Evolutionary conservation across 2,113 vertebrate species (phyloP), one percentile per base, ranked within the genome.

Genomic region (Pomatostomus ruficeps): DNA sequence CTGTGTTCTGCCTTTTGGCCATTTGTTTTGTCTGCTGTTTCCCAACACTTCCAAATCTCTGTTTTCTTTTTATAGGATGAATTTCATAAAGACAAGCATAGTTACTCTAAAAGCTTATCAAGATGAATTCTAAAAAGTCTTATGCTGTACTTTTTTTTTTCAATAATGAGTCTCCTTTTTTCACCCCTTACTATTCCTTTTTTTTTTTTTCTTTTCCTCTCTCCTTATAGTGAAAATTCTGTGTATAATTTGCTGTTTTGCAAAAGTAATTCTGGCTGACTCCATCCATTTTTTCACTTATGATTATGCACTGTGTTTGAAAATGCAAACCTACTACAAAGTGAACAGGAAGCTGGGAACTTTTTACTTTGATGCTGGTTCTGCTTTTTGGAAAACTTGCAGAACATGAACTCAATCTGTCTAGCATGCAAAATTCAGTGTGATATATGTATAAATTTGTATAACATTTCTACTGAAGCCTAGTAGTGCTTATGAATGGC

Each of bases 401-500:
- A 73, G 88, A 92, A 71, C 59, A 40, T 23, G 62, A 95, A 84
- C 63, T 91, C 71, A 76, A 58, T 85, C 71, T 88, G 74, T 76
- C 87, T 95, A 25, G 22, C 28, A 54, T 71, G 43, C 31, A 88
- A 95, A 93, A 87, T 62, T 72, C 49, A 85, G 54, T 73, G 46
- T 29, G 67, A 18, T 59, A 14, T 15, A 11, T 38, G 8, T 70
- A 85, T 48, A 70, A 65, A 88, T 65, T 76, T 85, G 35, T 90
- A 57, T 48, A 75, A 45, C 13, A 16, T 21, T 70, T 73, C 43
- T 87, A 22, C 80, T 68, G 36, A 81, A 84, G 86, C 9, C 24
- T 48, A 43, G 51, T 40, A 51, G 28, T 67, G 1, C 26, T 91
- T 83, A 23, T 6, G 43, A 90, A 58, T 67, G 55, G 31, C 22